phyloP scores from a whole-genome alignment of 2,113 vertebrate genomes.

The Canis aureus region DNA sequence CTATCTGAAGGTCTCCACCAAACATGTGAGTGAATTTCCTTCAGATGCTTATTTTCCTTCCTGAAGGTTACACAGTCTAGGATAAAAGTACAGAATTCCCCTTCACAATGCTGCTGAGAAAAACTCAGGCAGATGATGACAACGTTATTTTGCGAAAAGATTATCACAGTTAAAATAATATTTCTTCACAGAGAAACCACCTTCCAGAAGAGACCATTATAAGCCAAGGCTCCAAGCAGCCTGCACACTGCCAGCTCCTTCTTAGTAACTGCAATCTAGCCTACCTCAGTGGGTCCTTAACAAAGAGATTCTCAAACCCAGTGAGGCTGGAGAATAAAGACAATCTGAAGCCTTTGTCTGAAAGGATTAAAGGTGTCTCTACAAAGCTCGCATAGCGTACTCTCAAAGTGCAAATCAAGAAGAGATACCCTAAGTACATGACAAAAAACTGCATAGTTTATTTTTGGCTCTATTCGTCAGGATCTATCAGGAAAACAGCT shows the following conservation, averaged over 20 bases:
- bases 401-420: neutral
- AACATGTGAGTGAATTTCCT: neutral
- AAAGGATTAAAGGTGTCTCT: neutral
- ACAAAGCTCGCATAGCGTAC: neutral
- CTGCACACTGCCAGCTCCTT: neutral
- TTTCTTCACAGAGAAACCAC: constrained; percentile 44
- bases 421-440: neutral
- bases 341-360: neutral
- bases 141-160: constrained; percentile 27
- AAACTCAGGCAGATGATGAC: constrained; percentile 1
- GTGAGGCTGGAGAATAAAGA: neutral
- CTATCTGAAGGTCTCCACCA: neutral
- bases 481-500: neutral
- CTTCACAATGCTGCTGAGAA: neutral
- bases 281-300: neutral
- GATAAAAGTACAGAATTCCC: neutral
- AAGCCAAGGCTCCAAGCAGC: neutral
- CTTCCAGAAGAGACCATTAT: neutral
- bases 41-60: constrained; percentile 25
- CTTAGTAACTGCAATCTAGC: neutral
- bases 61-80: neutral
- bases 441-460: rapidly evolving
- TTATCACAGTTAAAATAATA: neutral
- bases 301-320: neutral
- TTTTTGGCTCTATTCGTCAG: neutral